Evolutionary conservation across 2,888 invertebrate genomes (phyloP), one percentile per base, ranked within the genome.

Genomic region (Yponomeuta sedellus): DNA sequence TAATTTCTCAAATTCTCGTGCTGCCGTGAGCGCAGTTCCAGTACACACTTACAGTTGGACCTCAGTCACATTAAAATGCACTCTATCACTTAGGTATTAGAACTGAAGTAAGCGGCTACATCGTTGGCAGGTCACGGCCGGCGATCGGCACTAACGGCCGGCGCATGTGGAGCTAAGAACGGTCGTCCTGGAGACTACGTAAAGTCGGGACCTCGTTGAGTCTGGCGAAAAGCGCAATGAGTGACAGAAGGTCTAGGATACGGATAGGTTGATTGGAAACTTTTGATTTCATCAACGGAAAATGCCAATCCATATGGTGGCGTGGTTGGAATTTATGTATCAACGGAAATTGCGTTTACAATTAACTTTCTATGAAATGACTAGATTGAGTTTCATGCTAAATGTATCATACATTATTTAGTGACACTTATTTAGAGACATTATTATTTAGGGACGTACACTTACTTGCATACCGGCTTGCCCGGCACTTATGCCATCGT

Each of bases 1-100:
- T 71, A 73, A 71, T 73, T 71, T 70, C 67, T 67, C 68, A 68
- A 70, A 70, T 70, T 67, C 70, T 70, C 66, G 69, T 65, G 68
- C 66, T 67, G 57, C 70, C 71, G 72, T 73, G 74, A 71, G 73
- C 70, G 67, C 66, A 10, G 20, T 25, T 10, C 22, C 12, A 20
- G 19, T 59, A n/a, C 19, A 59, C n/a, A 59, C 59, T 63, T 44
- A 22, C 63, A 63, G n/a, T 12, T 40, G 10, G 12, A 44, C n/a
- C 12, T 20, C 20, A 22, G 8, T 3, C 16, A 20, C n/a, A 22
- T 11, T 22, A 44, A 63, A 63, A 44, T 20, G 5, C 10, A 19
- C 44, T 20, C 40, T 63, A 63, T 20, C 8, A 44, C 63, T 10
- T 2, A 11, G 10, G 20, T 2, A 12, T 16, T 11, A 44, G 22